These are phyloP conservation scores for Hemibagrus guttatus DNA, from an alignment of 2,797 vertebrate species.

Conservation along the genomic window DNA sequence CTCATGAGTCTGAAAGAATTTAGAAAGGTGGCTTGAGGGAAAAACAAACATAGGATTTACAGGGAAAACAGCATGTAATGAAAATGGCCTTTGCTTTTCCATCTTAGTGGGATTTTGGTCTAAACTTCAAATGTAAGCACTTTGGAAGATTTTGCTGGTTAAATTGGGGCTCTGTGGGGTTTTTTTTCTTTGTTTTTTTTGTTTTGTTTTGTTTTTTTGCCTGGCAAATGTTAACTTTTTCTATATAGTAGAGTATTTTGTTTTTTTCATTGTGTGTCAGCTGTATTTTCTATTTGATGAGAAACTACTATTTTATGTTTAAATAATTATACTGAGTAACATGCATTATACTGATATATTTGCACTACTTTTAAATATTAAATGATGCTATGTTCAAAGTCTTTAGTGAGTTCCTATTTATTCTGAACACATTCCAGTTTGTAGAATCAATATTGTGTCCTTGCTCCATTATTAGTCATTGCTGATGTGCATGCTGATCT, in stretches of 20 bases:
- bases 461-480: not conserved
- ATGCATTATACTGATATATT: not conserved
- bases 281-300: not conserved
- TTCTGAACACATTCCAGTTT: not conserved
- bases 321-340: not conserved
- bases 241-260: not conserved
- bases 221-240: conserved; percentile 38
- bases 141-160: conserved; percentile 18
- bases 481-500: not conserved
- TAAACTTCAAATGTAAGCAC: conserved; percentile 30
- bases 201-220: conserved; percentile 13
- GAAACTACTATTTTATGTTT: not conserved
- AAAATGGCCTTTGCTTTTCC: conserved; percentile 56
- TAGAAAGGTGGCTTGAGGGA: conserved; percentile 66
- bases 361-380: not conserved
- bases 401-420: not conserved
- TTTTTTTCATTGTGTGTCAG: conserved; percentile 46
- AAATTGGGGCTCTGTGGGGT: conserved; percentile 24
- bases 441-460: not conserved
- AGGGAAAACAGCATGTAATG: conserved; percentile 53
- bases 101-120: conserved; percentile 52
- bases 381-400: not conserved
- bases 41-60: conserved; percentile 56
- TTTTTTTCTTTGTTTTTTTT: not conserved
- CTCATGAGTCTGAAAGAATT: conserved; percentile 66